Evolutionary conservation across 64 coral and sea anemone species (phyloP).

Genomic region (Orbicella faveolata): DNA sequence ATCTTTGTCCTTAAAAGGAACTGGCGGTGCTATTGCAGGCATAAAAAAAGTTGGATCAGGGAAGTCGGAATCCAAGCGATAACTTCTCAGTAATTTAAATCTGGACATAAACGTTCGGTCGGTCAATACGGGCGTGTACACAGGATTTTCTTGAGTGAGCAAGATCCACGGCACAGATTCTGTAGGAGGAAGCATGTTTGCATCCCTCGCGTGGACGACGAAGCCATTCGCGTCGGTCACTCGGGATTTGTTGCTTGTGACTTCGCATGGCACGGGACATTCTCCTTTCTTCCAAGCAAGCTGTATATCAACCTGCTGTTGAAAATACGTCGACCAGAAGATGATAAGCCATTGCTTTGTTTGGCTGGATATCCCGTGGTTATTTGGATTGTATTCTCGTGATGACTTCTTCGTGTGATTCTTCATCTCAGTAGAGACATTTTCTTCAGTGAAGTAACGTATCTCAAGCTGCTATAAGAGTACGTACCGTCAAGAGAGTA

Average conservation of each 20-base stretch:
- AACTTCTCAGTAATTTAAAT: slow-evolving; percentile 27
- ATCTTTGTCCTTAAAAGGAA: slow-evolving; percentile 44
- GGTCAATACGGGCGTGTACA: slow-evolving; percentile 35
- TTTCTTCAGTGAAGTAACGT: neutral
- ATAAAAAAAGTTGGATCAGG: slow-evolving; percentile 6
- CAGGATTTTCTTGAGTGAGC: slow-evolving; percentile 44
- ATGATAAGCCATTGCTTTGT: neutral
- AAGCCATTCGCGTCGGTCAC: slow-evolving; percentile 9
- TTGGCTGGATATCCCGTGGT: neutral
- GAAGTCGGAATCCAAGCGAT: slow-evolving; percentile 65
- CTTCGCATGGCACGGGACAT: slow-evolving; percentile 19
- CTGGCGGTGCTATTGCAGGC: slow-evolving; percentile 39
- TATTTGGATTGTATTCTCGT: neutral
- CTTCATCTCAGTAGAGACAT: neutral
- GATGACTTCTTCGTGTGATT: neutral
- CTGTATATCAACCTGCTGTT: neutral
- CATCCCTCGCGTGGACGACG: slow-evolving; percentile 40
- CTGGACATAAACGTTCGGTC: slow-evolving; percentile 11
- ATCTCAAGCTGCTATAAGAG: neutral
- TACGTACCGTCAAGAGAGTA: neutral
- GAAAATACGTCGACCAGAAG: neutral
- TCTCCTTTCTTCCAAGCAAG: neutral
- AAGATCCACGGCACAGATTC: slow-evolving; percentile 41
- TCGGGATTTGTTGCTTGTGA: slow-evolving; percentile 3
- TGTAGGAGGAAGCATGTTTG: slow-evolving; percentile 30